Conservation (phyloP, 1,140 invertebrate genomes). For the Saccostrea echinata region DNA sequence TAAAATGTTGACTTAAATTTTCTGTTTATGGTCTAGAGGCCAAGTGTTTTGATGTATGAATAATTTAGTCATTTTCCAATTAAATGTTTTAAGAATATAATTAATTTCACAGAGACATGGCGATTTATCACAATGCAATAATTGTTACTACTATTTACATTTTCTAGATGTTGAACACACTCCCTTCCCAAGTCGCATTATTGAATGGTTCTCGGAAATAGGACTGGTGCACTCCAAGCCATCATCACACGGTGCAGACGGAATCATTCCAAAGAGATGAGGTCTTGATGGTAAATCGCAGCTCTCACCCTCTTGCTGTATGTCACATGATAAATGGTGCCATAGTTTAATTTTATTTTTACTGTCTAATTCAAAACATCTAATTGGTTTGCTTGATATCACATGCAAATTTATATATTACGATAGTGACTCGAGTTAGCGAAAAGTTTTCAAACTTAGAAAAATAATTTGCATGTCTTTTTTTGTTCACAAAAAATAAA, state of each 20-base stretch:
- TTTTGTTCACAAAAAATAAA: background rate
- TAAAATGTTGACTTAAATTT: too few species aligned
- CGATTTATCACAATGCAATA: too few species aligned
- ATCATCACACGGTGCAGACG: slow-evolving; percentile 50
- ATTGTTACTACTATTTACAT: background rate
- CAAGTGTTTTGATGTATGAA: too few species aligned
- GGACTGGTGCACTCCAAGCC: slow-evolving; percentile 52
- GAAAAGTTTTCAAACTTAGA: background rate
- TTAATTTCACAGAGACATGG: too few species aligned
- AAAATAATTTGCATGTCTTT: background rate
- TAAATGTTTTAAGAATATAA: too few species aligned
- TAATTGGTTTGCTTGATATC: background rate
- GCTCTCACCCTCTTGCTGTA: slow-evolving; percentile 60
- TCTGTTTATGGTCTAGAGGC: too few species aligned
- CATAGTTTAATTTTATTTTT: background rate
- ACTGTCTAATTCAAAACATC: background rate
- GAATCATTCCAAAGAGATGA: slow-evolving; percentile 48
- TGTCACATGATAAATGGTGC: background rate
- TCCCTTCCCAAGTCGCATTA: slow-evolving; percentile 49
- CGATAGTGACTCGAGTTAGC: background rate
- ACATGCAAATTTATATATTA: background rate
- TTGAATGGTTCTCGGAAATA: background rate
- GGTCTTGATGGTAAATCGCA: slow-evolving; percentile 43
- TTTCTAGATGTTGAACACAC: slow-evolving; percentile 44
- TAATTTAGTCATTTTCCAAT: too few species aligned